Evolutionary conservation across 2,113 vertebrate species (phyloP).

Genomic region (human (Homo sapiens)): GRCh38 chr3:98119001-98119500

Average conservation of each 20-base stretch:
- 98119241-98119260: no score
- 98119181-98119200: constrained; percentile 77
- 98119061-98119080: background rate
- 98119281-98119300: constrained; percentile 81
- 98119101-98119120: background rate
- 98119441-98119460: constrained; percentile 33
- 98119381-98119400: background rate
- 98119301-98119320: constrained; percentile 82
- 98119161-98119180: background rate
- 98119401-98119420: constrained; percentile 6
- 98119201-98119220: constrained; percentile 75
- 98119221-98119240: constrained; percentile 63
- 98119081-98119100: background rate
- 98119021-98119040: background rate
- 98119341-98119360: constrained; percentile 77
- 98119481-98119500: constrained; percentile 73
- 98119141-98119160: background rate
- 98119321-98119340: constrained; percentile 68
- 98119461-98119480: constrained; percentile 53
- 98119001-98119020: background rate
- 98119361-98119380: constrained; percentile 7
- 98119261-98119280: constrained; percentile 85
- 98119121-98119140: background rate
- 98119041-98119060: background rate
- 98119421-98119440: constrained; percentile 60